Conservation (phyloP, 2,113 vertebrate species). For the Australoheros scitulus region DNA sequence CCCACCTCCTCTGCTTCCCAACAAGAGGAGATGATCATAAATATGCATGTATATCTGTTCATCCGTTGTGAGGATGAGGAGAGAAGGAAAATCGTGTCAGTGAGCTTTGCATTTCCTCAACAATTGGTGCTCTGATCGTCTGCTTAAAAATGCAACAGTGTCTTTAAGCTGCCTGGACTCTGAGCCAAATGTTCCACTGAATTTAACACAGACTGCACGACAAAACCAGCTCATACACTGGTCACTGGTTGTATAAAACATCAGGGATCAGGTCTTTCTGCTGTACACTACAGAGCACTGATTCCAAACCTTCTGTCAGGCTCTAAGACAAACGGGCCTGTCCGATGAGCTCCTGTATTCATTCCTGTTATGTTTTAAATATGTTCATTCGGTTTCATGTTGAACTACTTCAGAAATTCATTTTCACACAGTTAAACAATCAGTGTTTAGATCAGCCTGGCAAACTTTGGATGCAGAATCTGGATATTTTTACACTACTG, state of each 20-base stretch:
- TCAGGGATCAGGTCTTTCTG: background rate
- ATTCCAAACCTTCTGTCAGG: background rate
- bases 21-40: conserved; percentile 29
- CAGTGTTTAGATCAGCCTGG: background rate
- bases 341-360: background rate
- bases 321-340: background rate
- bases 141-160: conserved; percentile 58
- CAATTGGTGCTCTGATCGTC: conserved; percentile 55
- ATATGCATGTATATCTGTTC: conserved; percentile 58
- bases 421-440: background rate
- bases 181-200: conserved; percentile 39
- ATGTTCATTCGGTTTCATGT: background rate
- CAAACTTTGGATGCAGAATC: conserved; percentile 6
- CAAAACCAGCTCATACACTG: background rate
- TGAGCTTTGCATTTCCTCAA: conserved; percentile 53
- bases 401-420: background rate
- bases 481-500: background rate
- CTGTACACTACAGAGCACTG: background rate
- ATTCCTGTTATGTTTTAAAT: background rate
- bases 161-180: conserved; percentile 48
- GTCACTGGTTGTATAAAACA: conserved; percentile 24
- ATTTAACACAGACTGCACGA: conserved; percentile 18
- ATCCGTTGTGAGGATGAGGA: conserved; percentile 16
- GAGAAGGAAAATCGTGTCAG: conserved; percentile 53
- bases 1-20: conserved; percentile 17